phyloP scores from a whole-genome alignment of 2,888 invertebrate genomes.

The Tachina fera region DNA sequence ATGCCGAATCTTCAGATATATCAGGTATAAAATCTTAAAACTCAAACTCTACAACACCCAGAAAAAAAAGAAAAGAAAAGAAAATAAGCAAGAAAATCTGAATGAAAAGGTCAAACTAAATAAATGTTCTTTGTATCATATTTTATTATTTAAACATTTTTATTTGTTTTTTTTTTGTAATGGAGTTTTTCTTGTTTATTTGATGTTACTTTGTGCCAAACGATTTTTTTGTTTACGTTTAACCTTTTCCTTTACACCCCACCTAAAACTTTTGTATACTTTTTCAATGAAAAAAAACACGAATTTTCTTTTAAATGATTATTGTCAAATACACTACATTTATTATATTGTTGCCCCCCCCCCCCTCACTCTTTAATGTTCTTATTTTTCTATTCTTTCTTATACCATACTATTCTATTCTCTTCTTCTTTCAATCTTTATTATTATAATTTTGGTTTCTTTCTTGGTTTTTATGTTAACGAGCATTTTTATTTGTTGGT shows the following conservation, averaged over 20 bases:
- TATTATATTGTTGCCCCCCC: background rate
- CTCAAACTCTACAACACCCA: constrained; percentile 5
- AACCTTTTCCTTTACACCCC: background rate
- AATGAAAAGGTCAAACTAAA: constrained; percentile 31
- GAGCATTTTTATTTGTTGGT: constrained; percentile 32
- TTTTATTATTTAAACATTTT: background rate
- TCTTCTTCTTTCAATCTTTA: constrained; percentile 3
- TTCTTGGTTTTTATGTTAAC: constrained; percentile 43
- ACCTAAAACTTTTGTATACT: background rate
- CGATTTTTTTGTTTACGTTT: constrained; percentile 19
- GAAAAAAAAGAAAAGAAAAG: background rate
- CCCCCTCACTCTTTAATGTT: constrained; percentile 4
- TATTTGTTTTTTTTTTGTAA: constrained; percentile 7
- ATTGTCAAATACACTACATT: constrained; percentile 14
- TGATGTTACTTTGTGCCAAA: constrained; percentile 24
- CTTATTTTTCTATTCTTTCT: background rate
- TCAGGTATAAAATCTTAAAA: constrained; percentile 85
- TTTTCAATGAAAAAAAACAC: constrained; percentile 4
- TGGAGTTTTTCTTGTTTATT: constrained; percentile 55
- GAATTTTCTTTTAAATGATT: constrained; percentile 8
- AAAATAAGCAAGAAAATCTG: constrained; percentile 55
- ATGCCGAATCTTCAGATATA: constrained; percentile 88
- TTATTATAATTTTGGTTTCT: constrained; percentile 41
- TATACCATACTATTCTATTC: background rate
- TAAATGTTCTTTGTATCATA: constrained; percentile 14